Percentiles rank a stretch among this genome's conserved stretches.
These are phyloP conservation scores for Oreochromis spilurus DNA, from an alignment of 2,113 vertebrate species.

Conservation along the genomic window DNA sequence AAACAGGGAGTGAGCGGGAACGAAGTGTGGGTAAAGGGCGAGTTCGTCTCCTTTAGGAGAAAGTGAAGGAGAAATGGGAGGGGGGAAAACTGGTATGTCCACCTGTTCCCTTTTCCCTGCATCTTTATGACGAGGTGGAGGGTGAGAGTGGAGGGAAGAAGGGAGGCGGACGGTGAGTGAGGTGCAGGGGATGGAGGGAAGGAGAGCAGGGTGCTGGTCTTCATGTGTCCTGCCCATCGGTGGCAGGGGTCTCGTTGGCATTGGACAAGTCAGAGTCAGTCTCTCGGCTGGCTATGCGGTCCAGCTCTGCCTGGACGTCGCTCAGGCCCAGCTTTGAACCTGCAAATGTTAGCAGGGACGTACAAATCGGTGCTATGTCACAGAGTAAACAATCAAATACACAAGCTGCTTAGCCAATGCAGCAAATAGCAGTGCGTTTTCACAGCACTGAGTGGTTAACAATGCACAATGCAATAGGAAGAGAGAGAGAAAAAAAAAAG, in stretches of 20 bases:
- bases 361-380: background rate
- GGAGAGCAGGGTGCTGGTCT: constrained; percentile 57
- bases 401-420: background rate
- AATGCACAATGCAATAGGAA: background rate
- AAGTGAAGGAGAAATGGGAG: background rate
- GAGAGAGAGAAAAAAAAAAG: accelerated
- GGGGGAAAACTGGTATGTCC: background rate
- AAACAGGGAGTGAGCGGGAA: background rate
- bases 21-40: constrained; percentile 4
- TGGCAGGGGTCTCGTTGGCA: constrained; percentile 80
- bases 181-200: constrained; percentile 61
- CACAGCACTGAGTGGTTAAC: background rate
- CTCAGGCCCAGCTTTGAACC: constrained; percentile 94
- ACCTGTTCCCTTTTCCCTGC: background rate
- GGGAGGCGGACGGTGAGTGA: constrained; percentile 70
- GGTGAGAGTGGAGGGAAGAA: constrained; percentile 66
- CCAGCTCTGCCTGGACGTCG: constrained; percentile 95
- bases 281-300: constrained; percentile 93
- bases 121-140: constrained; percentile 31
- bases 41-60: constrained; percentile 22
- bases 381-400: background rate
- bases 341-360: constrained; percentile 29
- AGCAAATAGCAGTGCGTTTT: background rate
- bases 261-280: constrained; percentile 78
- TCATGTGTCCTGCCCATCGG: constrained; percentile 94